Conservation (phyloP, 2,888 invertebrate genomes). For the Diachrysia chrysitis region DNA sequence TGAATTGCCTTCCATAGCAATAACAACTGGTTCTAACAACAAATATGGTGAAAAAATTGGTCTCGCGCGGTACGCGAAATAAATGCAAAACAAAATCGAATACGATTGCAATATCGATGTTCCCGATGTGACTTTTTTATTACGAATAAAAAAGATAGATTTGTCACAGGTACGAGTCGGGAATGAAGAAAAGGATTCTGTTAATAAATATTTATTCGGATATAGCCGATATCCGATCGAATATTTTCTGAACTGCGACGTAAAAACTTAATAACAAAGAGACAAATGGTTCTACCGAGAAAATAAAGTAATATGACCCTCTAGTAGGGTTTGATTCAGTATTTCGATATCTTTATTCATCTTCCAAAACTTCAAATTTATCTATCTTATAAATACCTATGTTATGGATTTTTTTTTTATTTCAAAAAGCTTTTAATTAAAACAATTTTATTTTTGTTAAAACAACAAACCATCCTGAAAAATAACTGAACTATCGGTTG, state of each 20-base stretch:
- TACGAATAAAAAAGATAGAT: neutral
- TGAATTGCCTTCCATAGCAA: neutral
- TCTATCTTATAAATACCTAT: too few relatives aligned
- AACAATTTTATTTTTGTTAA: neutral
- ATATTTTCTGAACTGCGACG: too few relatives aligned
- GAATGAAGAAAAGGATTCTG: neutral
- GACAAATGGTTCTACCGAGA: too few relatives aligned
- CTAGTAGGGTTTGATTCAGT: too few relatives aligned
- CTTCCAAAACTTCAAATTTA: too few relatives aligned
- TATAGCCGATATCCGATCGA: too few relatives aligned
- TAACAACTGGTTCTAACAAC: conserved; percentile 1
- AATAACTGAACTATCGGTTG: neutral
- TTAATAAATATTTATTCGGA: neutral
- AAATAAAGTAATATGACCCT: too few relatives aligned
- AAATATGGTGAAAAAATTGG: conserved; percentile 3
- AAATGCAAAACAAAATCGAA: conserved; percentile 7
- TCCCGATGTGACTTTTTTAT: neutral
- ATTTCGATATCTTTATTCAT: too few relatives aligned
- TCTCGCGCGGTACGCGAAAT: neutral
- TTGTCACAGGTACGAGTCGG: neutral
- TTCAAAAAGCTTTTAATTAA: neutral
- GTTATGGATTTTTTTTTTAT: too few relatives aligned
- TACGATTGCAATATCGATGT: conserved; percentile 8
- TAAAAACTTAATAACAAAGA: too few relatives aligned
- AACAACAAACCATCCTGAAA: conserved; percentile 4